phyloP scores from a whole-genome alignment of 2,888 invertebrate genomes.

The Agrypnus murinus region DNA sequence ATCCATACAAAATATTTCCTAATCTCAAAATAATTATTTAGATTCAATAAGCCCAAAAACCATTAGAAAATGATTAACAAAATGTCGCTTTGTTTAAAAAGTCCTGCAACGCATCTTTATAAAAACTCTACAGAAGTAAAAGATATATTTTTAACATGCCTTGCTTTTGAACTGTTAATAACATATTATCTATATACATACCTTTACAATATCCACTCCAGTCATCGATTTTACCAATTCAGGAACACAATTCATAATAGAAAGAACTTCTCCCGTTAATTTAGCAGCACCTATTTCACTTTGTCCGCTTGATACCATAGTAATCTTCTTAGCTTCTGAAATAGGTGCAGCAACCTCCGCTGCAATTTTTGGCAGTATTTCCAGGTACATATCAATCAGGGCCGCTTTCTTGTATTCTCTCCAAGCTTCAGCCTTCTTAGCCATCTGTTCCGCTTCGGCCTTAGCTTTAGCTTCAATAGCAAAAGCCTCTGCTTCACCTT shows the following conservation, averaged over 20 bases:
- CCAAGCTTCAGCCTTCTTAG: conserved; percentile 97
- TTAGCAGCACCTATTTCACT: conserved; percentile 96
- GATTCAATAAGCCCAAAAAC: no score
- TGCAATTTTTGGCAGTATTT: conserved; percentile 95
- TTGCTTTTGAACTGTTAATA: no score
- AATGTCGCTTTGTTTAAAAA: no score
- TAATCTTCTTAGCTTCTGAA: conserved; percentile 95
- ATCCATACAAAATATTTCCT: no score
- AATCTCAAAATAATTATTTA: no score
- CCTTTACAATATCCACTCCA: conserved; percentile 94
- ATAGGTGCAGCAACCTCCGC: conserved; percentile 97
- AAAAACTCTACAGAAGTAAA: no score
- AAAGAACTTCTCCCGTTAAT: conserved; percentile 94
- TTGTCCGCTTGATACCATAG: conserved; percentile 95
- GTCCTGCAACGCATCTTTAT: not conserved
- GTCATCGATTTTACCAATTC: conserved; percentile 93
- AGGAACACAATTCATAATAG: conserved; percentile 94
- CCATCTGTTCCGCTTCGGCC: conserved; percentile 98
- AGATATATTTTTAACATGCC: no score
- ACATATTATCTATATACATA: conserved; percentile 64
- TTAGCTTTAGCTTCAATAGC: conserved; percentile 95
- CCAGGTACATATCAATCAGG: conserved; percentile 97
- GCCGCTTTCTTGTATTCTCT: conserved; percentile 97
- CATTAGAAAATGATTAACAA: no score
- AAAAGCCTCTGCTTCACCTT: conserved; percentile 93